phyloP scores from a whole-genome alignment of 2,113 vertebrate species.

The Myotis lucifugus region DNA sequence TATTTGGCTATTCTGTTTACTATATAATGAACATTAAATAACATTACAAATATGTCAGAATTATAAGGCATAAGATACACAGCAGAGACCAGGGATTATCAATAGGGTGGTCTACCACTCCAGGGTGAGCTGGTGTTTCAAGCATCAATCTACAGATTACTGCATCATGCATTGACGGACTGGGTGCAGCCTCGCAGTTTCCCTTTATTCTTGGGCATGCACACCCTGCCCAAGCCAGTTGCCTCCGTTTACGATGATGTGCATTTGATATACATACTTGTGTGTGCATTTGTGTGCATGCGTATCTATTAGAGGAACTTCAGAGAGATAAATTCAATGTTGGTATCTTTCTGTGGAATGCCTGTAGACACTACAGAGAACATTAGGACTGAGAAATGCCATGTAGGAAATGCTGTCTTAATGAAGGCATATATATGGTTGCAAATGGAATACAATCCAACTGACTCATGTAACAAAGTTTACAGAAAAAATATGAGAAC shows the following conservation, averaged over 20 bases:
- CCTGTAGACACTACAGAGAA: not conserved
- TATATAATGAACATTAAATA: not conserved
- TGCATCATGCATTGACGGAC: too few species aligned
- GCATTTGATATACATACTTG: too few species aligned
- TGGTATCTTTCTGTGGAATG: not conserved
- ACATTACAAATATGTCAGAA: not conserved
- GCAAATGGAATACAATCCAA: not conserved
- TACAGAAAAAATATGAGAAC: not conserved
- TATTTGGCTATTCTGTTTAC: not conserved
- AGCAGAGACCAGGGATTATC: not conserved
- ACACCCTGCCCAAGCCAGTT: not conserved
- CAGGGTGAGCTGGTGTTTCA: not conserved
- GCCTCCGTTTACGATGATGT: not conserved
- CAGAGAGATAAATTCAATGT: not conserved
- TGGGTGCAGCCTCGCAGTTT: not conserved
- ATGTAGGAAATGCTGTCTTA: not conserved
- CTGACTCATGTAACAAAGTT: not conserved
- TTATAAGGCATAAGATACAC: not conserved
- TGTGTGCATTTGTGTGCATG: not conserved
- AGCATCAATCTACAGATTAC: not conserved
- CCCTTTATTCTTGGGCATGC: not conserved
- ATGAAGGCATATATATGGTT: not conserved
- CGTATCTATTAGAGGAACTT: not conserved
- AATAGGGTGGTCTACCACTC: not conserved
- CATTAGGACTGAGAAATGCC: not conserved